Base-by-base conservation (phyloP, 1,140 invertebrate species). In the Laupala kohalensis region DNA sequence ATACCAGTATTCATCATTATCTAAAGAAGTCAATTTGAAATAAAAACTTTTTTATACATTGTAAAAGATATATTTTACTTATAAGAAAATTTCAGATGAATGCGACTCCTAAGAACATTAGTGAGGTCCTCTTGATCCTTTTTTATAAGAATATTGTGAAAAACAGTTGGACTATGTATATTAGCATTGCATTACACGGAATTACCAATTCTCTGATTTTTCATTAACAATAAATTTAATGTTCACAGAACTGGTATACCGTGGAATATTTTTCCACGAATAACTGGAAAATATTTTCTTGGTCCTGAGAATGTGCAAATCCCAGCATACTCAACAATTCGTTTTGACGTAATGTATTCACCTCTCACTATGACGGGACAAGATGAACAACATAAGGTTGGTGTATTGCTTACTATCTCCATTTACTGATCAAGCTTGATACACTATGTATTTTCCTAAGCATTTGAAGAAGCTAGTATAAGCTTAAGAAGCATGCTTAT, bases 271-370 rank as follows among this genome's bases (percentile, higher is more conserved):
- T 76, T 75, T 30, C 77, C 79, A 0, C 53, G 74, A 37, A 62
- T 80, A n/a, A 75, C 72, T n/a, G 82, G 81, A 28, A 73, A 81
- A n/a, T 77, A 76, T 65, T 82, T 81, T 73, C 71, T 66, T 24
- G 66, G 72, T 0, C 68, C 76, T 6, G 73, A 78, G 6, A 15
- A 72, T 19, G 64, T 79, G 6, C 64, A 70, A 5, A 26, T 81
- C 6, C 62, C 74, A 24, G 37, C 80, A 19, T 75, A 76, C 30
- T 72, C 69, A 27, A 71, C 67, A 0, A 53, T 67, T 6, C 1
- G 24, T 2, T 79, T 74, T 29, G 26, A 27, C 3, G 27, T 82
- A 3, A 74, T 72, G 0, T 82, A 81, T 28, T 70, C 67, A 1
- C 81, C 81, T 4, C 12, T 77, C 6, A 25, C 72, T 5, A 78